Percentiles rank a stretch among this genome's conserved stretches.
Conservation (phyloP, 2,797 vertebrate species). For the Lacerta agilis region DNA sequence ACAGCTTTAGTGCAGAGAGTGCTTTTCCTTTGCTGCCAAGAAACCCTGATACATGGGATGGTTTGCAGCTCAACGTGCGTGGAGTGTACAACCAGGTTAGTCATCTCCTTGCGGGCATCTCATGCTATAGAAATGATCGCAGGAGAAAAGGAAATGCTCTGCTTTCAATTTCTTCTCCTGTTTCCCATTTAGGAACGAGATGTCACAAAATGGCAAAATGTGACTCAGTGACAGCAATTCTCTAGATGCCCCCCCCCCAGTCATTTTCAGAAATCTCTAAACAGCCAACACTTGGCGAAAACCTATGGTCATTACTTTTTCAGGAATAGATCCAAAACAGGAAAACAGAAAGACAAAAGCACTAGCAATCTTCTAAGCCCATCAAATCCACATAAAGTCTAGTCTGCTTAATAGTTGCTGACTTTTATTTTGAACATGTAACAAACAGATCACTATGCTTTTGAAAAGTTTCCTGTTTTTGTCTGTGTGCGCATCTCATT, state of each 20-base stretch:
- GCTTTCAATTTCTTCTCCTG: not conserved
- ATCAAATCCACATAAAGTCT: slow-evolving; percentile 65
- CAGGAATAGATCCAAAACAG: slow-evolving; percentile 56
- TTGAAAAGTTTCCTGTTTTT: slow-evolving; percentile 28
- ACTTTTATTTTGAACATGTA: slow-evolving; percentile 58
- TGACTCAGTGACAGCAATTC: not conserved
- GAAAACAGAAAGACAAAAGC: slow-evolving; percentile 61
- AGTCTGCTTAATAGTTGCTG: slow-evolving; percentile 67
- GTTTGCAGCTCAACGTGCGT: not conserved
- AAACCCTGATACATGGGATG: not conserved
- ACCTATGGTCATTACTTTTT: slow-evolving; percentile 47
- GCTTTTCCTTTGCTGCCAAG: not conserved
- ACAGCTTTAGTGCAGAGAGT: not conserved
- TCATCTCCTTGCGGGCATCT: not conserved
- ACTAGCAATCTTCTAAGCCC: slow-evolving; percentile 71
- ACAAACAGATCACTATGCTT: slow-evolving; percentile 48
- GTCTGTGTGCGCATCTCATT: slow-evolving; percentile 4
- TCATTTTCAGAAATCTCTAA: not conserved
- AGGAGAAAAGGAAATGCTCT: not conserved
- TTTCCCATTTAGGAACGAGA: not conserved
- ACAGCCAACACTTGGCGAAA: not conserved
- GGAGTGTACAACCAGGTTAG: not conserved
- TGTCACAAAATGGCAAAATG: not conserved
- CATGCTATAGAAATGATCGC: not conserved
- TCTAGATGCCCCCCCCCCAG: accelerated